phyloP scores from a whole-genome alignment of 1,140 invertebrate genomes.

The Octopus sinensis region DNA sequence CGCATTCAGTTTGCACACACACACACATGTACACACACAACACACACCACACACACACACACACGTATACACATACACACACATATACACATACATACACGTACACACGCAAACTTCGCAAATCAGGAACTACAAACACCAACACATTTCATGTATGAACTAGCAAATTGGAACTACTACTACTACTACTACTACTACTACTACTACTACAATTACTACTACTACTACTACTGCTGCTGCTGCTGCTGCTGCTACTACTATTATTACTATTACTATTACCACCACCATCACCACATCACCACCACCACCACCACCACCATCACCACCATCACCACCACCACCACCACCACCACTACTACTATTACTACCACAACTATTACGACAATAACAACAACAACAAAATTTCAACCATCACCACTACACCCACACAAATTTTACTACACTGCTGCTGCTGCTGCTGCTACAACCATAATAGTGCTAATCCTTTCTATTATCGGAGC shows the following conservation, averaged over 20 bases:
- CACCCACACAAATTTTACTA: not conserved
- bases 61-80: not conserved
- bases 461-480: not conserved
- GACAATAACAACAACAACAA: not conserved
- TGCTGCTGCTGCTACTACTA: not conserved
- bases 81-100: slow-evolving; percentile 10
- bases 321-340: not conserved
- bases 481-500: not conserved
- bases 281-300: not conserved
- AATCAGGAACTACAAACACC: not conserved
- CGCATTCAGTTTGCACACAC: not conserved
- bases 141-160: not conserved
- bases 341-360: not conserved
- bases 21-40: not conserved
- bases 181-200: not conserved
- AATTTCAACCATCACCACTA: not conserved
- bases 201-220: not conserved
- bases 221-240: not conserved
- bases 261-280: not conserved
- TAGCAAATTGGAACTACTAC: no score
- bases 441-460: not conserved
- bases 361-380: not conserved
- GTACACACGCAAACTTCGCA: not conserved
- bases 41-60: not conserved
- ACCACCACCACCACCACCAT: not conserved